Evolutionary conservation across 2,113 vertebrate species (phyloP).

Genomic region (Redunca redunca): DNA sequence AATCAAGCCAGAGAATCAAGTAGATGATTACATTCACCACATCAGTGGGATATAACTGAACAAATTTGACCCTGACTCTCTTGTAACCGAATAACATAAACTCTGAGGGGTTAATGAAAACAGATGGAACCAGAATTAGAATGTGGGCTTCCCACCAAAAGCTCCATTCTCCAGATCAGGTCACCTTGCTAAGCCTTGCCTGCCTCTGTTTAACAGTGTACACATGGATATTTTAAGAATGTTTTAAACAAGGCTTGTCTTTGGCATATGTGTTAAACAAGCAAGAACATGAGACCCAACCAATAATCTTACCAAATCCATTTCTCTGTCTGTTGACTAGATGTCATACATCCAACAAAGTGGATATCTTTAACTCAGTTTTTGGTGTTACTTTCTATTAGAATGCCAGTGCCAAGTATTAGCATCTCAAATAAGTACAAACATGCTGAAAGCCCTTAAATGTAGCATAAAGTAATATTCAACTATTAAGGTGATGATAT

Average conservation of each 20-base stretch:
- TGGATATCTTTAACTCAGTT: neutral
- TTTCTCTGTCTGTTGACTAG: neutral
- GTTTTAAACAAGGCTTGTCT: neutral
- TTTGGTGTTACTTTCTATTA: neutral
- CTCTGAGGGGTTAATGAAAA: neutral
- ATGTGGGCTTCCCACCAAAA: neutral
- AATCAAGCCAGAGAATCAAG: neutral
- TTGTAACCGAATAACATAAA: conserved; percentile 15
- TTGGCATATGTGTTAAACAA: neutral
- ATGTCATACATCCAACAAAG: neutral
- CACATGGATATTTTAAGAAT: neutral
- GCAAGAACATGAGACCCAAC: neutral
- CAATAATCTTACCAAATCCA: neutral
- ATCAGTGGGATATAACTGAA: neutral
- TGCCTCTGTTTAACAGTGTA: neutral
- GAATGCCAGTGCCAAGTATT: neutral
- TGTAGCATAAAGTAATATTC: neutral
- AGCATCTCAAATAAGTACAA: neutral
- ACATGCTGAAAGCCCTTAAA: neutral
- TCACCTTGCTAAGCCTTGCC: neutral
- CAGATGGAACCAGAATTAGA: conserved; percentile 1
- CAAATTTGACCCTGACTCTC: neutral
- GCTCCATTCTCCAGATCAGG: neutral
- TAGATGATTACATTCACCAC: neutral
- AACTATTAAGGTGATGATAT: neutral